Percentiles rank a stretch among this genome's conserved stretches.
Conservation (phyloP, 2,797 vertebrate species). For the Kryptolebias ocellatus region DNA sequence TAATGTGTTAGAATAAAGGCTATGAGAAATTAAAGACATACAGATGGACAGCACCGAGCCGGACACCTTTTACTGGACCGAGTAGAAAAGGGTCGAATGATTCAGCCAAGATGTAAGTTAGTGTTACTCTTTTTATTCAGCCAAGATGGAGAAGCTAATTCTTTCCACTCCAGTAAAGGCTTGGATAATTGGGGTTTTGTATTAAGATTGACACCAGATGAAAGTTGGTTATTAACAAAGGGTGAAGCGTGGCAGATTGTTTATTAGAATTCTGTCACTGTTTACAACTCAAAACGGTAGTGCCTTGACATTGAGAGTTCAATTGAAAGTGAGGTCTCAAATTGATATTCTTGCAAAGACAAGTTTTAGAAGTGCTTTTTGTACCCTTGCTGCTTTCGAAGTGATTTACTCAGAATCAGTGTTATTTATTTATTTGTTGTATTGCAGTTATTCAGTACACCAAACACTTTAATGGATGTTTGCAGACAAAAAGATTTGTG, state of each 20-base stretch:
- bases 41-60: not conserved
- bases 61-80: conserved; percentile 23
- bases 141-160: conserved; percentile 70
- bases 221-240: conserved; percentile 82
- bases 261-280: conserved; percentile 84
- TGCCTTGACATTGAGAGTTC: conserved; percentile 77
- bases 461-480: not conserved
- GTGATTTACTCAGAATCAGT: conserved; percentile 1
- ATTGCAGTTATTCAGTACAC: conserved; percentile 34
- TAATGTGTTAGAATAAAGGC: no score
- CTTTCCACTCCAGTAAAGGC: conserved; percentile 81
- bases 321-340: conserved; percentile 71
- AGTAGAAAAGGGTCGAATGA: conserved; percentile 38
- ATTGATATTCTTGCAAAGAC: conserved; percentile 66
- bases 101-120: conserved; percentile 42
- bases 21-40: no score
- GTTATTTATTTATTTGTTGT: no score
- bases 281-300: conserved; percentile 76
- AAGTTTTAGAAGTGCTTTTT: conserved; percentile 40
- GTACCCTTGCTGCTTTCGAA: conserved; percentile 35
- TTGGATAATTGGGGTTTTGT: conserved; percentile 80
- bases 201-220: conserved; percentile 85
- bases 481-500: not conserved
- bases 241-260: conserved; percentile 83
- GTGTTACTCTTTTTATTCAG: conserved; percentile 64